Percentiles rank a stretch among this genome's conserved stretches.
Evolutionary conservation across 2,888 invertebrate genomes (phyloP).

Genomic region (Heliconius aoede): DNA sequence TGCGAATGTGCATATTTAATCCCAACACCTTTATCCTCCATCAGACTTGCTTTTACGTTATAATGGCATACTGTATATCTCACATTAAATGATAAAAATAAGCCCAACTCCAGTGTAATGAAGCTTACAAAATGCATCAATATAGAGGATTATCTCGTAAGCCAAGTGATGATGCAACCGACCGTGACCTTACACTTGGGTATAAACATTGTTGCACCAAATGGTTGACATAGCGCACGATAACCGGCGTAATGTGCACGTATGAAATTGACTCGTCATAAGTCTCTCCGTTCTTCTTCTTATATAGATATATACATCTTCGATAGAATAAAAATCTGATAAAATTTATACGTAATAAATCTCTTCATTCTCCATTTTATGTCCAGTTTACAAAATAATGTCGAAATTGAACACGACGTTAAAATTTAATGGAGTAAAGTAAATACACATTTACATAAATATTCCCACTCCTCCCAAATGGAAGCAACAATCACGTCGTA

Average conservation of each 20-base stretch:
- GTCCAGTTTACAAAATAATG: not conserved
- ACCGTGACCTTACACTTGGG: slow-evolving; percentile 36
- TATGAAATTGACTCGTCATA: not conserved
- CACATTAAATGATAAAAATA: too few relatives aligned
- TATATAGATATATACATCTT: not conserved
- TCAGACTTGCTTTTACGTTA: too few relatives aligned
- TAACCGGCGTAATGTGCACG: not conserved
- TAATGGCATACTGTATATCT: too few relatives aligned
- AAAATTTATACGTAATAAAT: not conserved
- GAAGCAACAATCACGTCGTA: too few relatives aligned
- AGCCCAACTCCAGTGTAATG: too few relatives aligned
- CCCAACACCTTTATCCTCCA: too few relatives aligned
- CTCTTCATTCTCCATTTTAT: not conserved
- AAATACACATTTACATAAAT: too few relatives aligned
- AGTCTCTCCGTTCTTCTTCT: not conserved
- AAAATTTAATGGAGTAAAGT: too few relatives aligned
- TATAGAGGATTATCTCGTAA: slow-evolving; percentile 10
- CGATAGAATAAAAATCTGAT: not conserved
- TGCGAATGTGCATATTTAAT: too few relatives aligned
- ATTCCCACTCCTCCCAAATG: too few relatives aligned
- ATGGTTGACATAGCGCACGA: slow-evolving; percentile 2
- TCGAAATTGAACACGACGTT: too few relatives aligned
- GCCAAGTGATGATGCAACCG: slow-evolving; percentile 32
- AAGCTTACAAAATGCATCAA: not conserved
- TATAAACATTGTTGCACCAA: slow-evolving; percentile 34